phyloP scores from a whole-genome alignment of 1,140 invertebrate genomes.

The Pygmarrhopalites habei region DNA sequence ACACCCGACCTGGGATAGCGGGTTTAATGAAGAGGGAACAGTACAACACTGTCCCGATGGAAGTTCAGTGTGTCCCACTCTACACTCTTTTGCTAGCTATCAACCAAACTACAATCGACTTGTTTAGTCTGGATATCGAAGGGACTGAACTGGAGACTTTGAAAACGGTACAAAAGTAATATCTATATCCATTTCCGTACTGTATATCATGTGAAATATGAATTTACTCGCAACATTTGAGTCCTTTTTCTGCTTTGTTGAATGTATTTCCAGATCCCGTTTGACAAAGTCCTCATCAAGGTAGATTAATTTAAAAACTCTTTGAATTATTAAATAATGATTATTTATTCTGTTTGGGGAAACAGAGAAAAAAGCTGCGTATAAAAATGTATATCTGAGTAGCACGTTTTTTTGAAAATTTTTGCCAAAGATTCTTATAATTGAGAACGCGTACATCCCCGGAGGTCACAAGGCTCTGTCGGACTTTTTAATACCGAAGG shows the following conservation, averaged over 20 bases:
- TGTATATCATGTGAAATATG: too few relatives aligned
- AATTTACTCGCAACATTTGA: too few relatives aligned
- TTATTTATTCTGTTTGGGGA: background rate
- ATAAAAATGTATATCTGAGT: background rate
- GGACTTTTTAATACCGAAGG: conserved; percentile 3
- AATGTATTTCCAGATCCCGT: too few relatives aligned
- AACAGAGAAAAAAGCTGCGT: background rate
- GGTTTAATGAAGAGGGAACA: too few relatives aligned
- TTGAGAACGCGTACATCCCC: background rate
- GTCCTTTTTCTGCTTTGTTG: too few relatives aligned
- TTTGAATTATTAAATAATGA: background rate
- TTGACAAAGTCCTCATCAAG: conserved; percentile 41
- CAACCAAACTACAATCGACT: conserved; percentile 35
- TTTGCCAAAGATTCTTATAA: background rate
- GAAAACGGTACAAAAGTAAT: too few relatives aligned
- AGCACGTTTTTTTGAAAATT: background rate
- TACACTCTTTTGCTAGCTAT: conserved; percentile 47
- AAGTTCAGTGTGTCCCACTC: conserved; percentile 53
- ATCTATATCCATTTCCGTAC: too few relatives aligned
- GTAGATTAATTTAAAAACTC: conserved; percentile 12
- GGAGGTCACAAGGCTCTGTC: conserved; percentile 2
- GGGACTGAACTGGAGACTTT: conserved; percentile 51
- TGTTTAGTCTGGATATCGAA: conserved; percentile 48
- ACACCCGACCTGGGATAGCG: too few relatives aligned
- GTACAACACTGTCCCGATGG: conserved; percentile 35